These are phyloP conservation scores for Pogoniulus pusillus DNA, from an alignment of 2,797 vertebrate species.

Conservation along the genomic window DNA sequence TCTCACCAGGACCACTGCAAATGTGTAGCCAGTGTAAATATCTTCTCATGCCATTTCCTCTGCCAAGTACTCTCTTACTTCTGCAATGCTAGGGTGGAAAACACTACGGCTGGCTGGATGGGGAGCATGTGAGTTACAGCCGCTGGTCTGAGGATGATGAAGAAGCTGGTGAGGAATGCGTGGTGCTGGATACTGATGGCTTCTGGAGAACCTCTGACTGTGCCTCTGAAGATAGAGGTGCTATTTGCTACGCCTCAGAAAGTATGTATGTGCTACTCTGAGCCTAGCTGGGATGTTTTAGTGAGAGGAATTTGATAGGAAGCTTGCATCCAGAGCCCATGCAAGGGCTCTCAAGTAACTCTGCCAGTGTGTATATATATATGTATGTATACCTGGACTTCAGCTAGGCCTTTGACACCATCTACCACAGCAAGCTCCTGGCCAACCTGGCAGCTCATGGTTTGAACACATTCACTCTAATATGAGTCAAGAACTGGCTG, in stretches of 20 bases:
- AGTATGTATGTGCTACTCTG: too few species aligned
- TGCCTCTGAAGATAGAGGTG: constrained; percentile 79
- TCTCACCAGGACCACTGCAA: background rate
- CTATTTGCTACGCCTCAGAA: constrained; percentile 86
- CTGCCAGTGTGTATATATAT: too few species aligned
- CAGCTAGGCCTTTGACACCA: too few species aligned
- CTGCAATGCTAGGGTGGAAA: constrained; percentile 79
- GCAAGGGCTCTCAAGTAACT: too few species aligned
- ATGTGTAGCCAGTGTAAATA: background rate
- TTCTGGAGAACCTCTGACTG: constrained; percentile 92
- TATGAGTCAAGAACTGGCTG: too few species aligned
- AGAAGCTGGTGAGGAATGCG: constrained; percentile 80
- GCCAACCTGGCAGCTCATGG: too few species aligned
- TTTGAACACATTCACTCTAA: too few species aligned
- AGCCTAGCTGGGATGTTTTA: too few species aligned
- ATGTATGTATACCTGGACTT: too few species aligned
- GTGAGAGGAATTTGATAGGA: too few species aligned
- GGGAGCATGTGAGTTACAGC: constrained; percentile 86
- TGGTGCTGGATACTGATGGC: constrained; percentile 88
- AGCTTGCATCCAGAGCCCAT: too few species aligned
- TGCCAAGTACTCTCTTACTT: background rate
- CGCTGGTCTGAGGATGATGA: constrained; percentile 84
- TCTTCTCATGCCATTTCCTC: background rate
- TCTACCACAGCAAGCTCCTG: too few species aligned
- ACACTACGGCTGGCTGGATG: constrained; percentile 91